Conservation (phyloP, 2,888 invertebrate genomes). For the Craniophora ligustri region DNA sequence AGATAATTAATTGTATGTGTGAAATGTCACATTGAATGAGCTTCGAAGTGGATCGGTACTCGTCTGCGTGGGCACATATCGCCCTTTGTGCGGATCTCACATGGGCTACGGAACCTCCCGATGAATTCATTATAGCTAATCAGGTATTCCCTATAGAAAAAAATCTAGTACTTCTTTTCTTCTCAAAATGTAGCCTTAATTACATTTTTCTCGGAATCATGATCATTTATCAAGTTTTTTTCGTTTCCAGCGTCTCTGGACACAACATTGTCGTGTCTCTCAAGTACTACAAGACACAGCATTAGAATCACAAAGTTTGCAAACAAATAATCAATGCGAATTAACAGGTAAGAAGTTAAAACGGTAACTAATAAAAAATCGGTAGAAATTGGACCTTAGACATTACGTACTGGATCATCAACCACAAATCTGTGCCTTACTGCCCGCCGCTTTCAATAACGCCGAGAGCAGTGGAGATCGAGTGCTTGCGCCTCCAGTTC, state of each 20-base stretch:
- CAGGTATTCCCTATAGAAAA: conserved; percentile 69
- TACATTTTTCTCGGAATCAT: conserved; percentile 5
- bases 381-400: background rate
- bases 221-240: conserved; percentile 9
- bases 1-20: conserved; percentile 81
- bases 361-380: background rate
- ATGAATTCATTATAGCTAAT: conserved; percentile 85
- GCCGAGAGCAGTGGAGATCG: too few relatives aligned
- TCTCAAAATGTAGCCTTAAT: background rate
- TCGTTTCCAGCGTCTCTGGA: conserved; percentile 82
- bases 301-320: conserved; percentile 70
- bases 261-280: conserved; percentile 81
- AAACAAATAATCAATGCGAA: conserved; percentile 74
- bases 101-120: conserved; percentile 84
- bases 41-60: conserved; percentile 85
- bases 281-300: conserved; percentile 80
- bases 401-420: too few relatives aligned
- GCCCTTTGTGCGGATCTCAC: conserved; percentile 87
- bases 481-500: background rate
- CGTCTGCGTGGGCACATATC: conserved; percentile 86
- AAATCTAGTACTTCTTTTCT: background rate
- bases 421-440: too few relatives aligned
- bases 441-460: too few relatives aligned
- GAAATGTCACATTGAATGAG: conserved; percentile 88
- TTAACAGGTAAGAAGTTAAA: conserved; percentile 65